Conservation (phyloP, 1,140 invertebrate genomes). For the Philaenus spumarius region DNA sequence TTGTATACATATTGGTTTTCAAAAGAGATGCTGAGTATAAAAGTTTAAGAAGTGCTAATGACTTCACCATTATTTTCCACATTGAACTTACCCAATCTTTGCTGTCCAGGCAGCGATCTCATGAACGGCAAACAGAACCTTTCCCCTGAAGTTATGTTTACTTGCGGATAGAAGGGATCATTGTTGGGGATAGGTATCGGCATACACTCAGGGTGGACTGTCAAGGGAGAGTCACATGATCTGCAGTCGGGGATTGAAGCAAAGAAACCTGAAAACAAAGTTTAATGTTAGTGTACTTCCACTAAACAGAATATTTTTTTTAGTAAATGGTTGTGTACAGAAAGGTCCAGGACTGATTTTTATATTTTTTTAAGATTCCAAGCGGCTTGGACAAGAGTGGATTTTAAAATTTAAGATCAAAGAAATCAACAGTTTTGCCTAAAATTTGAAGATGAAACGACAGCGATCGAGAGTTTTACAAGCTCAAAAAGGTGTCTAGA, state of each 20-base stretch:
- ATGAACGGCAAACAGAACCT: slow-evolving; percentile 89
- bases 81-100: slow-evolving; percentile 52
- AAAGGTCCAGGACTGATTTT: too few relatives aligned
- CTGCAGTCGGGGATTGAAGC: slow-evolving; percentile 79
- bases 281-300: too few relatives aligned
- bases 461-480: too few relatives aligned
- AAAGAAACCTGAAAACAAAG: slow-evolving; percentile 51
- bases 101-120: slow-evolving; percentile 83
- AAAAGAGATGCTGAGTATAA: not conserved
- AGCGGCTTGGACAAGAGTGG: too few relatives aligned
- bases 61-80: too few relatives aligned
- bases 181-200: slow-evolving; percentile 76
- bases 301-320: too few relatives aligned
- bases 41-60: not conserved
- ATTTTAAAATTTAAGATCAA: too few relatives aligned
- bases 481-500: too few relatives aligned
- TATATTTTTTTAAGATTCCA: too few relatives aligned
- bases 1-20: not conserved
- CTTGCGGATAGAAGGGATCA: slow-evolving; percentile 78
- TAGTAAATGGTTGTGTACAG: too few relatives aligned
- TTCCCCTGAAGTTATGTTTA: slow-evolving; percentile 71
- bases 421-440: too few relatives aligned
- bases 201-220: slow-evolving; percentile 85
- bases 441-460: too few relatives aligned
- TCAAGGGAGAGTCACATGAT: slow-evolving; percentile 70